Conservation (phyloP, 2,113 vertebrate genomes). For the Myotis davidii region DNA sequence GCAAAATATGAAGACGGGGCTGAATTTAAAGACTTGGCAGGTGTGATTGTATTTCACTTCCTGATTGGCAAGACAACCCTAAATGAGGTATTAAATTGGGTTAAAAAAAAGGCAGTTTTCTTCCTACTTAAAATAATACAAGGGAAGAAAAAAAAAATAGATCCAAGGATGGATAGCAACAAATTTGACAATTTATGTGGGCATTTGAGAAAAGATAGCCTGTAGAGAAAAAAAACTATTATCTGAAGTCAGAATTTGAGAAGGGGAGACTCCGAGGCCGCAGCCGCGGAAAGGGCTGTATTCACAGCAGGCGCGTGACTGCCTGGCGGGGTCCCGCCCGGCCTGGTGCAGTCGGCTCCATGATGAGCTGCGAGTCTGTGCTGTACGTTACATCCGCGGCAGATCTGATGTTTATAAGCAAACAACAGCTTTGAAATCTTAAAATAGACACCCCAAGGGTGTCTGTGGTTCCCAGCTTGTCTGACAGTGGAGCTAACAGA, state of each 20-base stretch:
- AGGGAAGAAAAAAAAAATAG: background rate
- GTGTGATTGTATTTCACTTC: slow-evolving; percentile 80
- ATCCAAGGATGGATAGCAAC: background rate
- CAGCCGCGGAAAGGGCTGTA: slow-evolving; percentile 75
- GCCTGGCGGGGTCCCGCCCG: background rate
- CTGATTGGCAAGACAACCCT: slow-evolving; percentile 80
- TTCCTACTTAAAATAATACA: slow-evolving; percentile 76
- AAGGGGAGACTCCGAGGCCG: slow-evolving; percentile 47
- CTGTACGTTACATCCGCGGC: background rate
- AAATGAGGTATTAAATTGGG: slow-evolving; percentile 79
- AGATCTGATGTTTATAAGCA: slow-evolving; percentile 70
- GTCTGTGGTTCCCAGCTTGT: background rate
- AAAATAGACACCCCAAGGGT: slow-evolving; percentile 43
- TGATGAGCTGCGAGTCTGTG: background rate
- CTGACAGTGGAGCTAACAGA: background rate
- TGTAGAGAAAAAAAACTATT: background rate
- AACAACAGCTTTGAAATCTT: slow-evolving; percentile 59
- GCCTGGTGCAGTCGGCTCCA: background rate
- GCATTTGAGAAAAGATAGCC: slow-evolving; percentile 52
- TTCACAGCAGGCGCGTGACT: slow-evolving; percentile 38
- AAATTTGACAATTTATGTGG: slow-evolving; percentile 67
- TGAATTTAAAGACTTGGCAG: slow-evolving; percentile 80
- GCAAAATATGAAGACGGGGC: slow-evolving; percentile 80
- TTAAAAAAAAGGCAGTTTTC: slow-evolving; percentile 59
- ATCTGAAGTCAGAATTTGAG: slow-evolving; percentile 56